Evolutionary conservation across 1,140 invertebrate genomes (phyloP), one percentile per base, ranked within the genome.

Genomic region (Mizuhopecten yessoensis): DNA sequence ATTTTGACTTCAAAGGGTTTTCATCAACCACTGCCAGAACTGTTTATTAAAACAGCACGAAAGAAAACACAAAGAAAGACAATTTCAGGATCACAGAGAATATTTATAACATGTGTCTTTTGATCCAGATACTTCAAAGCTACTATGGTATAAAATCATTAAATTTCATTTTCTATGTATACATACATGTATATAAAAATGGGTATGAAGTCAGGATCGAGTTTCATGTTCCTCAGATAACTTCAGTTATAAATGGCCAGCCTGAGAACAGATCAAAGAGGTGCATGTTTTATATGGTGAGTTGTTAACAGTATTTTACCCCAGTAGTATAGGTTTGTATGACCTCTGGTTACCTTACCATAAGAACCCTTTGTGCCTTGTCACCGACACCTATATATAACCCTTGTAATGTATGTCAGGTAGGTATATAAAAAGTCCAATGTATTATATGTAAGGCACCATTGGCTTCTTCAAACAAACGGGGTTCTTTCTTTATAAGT

Each of bases 61-160:
- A 75, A 75, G 42, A 75, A 75, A 29, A 75, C 57, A 75, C 57
- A 75, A 75, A 75, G 57, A 75, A 75, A 75, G 57, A n/a, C 57
- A 75, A 75, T 75, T 75, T 75, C 5, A 75, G n/a, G n/a, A 75
- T 75, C 57, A 75, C 57, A 75, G 57, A 75, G 57, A 75, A 75
- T 75, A 75, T 75, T 75, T 29, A 75, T 75, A 7, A 3, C 1
- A 29, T 75, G 29, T 75, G 3, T 75, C 11, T 5, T 39, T 17
- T 75, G 45, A n/a, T 75, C 23, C 57, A n/a, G 11, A n/a, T n/a
- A n/a, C n/a, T 75, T 29, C 57, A 75, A 29, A 75, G 57, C n/a
- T 5, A 75, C 11, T 17, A 29, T n/a, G 57, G 5, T 75, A 7
- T 29, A 75, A 75, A 75, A 75, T 75, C 57, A 75, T 75, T 75